Percentiles rank a stretch among this genome's conserved stretches.
Conservation (phyloP, 2,888 invertebrate genomes). For the Caenorhabditis wallacei region DNA sequence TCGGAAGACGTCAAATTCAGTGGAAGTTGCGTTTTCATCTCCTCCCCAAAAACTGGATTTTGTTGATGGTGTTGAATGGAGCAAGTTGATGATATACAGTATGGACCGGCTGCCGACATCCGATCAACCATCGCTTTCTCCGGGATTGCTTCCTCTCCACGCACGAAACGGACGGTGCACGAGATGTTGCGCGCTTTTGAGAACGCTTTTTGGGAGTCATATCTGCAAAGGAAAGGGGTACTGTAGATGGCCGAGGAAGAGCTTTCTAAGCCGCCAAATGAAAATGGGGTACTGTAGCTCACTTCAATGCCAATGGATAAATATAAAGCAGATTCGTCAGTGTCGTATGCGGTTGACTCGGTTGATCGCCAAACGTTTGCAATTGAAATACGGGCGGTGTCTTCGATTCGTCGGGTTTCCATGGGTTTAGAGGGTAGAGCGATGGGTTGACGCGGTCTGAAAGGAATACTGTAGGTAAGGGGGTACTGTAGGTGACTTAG, state of each 20-base stretch:
- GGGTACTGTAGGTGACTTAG: no score
- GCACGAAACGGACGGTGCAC: slow-evolving; percentile 92
- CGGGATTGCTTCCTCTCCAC: slow-evolving; percentile 84
- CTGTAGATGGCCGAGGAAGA: background rate
- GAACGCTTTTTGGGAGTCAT: slow-evolving; percentile 80
- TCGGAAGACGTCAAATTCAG: slow-evolving; percentile 91
- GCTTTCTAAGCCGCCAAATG: no score
- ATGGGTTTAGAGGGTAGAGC: slow-evolving; percentile 87
- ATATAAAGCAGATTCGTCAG: slow-evolving; percentile 94
- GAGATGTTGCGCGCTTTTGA: slow-evolving; percentile 92
- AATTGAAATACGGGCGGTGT: slow-evolving; percentile 89
- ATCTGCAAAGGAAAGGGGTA: slow-evolving; percentile 59
- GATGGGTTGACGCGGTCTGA: slow-evolving; percentile 91
- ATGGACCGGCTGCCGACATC: slow-evolving; percentile 75
- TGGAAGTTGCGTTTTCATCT: slow-evolving; percentile 92
- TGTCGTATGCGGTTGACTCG: slow-evolving; percentile 89
- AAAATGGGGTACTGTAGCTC: background rate
- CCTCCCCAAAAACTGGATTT: slow-evolving; percentile 79
- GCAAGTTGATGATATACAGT: slow-evolving; percentile 71
- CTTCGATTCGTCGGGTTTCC: slow-evolving; percentile 61
- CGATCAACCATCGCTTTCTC: slow-evolving; percentile 75
- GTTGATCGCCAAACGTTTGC: slow-evolving; percentile 87
- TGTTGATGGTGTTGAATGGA: slow-evolving; percentile 82
- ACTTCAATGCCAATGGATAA: slow-evolving; percentile 88
- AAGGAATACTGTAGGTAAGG: slow-evolving; percentile 29